A percentile compares a stretch with the other conserved stretches of the same genome.
phyloP scores from a whole-genome alignment of 2,888 invertebrate genomes.

The Thumatha senex region DNA sequence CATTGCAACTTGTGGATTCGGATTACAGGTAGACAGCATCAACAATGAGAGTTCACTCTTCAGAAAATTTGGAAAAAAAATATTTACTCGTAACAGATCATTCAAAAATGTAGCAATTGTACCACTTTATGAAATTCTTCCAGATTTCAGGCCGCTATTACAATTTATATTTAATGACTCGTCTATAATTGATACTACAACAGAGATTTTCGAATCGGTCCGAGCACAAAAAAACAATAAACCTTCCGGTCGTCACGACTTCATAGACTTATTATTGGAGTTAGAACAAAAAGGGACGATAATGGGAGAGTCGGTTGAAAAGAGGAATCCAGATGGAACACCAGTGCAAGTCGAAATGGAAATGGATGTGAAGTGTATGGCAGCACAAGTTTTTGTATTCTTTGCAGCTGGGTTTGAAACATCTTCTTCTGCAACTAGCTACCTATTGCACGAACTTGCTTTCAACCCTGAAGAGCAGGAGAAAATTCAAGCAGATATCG shows the following conservation, averaged over 20 bases:
- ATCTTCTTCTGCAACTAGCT: conserved; percentile 67
- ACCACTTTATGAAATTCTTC: conserved; percentile 49
- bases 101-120: conserved; percentile 29
- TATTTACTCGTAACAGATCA: conserved; percentile 38
- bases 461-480: conserved; percentile 61
- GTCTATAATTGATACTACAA: conserved; percentile 29
- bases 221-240: conserved; percentile 53
- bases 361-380: conserved; percentile 46
- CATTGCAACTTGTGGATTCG: conserved; percentile 62
- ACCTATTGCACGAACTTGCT: conserved; percentile 62
- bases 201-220: conserved; percentile 45
- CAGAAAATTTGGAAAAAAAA: conserved; percentile 45
- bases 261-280: conserved; percentile 56
- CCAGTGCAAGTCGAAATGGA: conserved; percentile 51
- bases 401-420: conserved; percentile 75
- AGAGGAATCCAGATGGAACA: conserved; percentile 47
- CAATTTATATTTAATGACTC: conserved; percentile 22
- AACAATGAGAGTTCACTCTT: conserved; percentile 54
- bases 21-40: conserved; percentile 53
- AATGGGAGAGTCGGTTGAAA: conserved; percentile 58
- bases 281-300: conserved; percentile 53
- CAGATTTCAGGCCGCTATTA: conserved; percentile 40
- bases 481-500: conserved; percentile 63
- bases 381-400: conserved; percentile 61
- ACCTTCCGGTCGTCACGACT: conserved; percentile 56